Evolutionary conservation across 2,888 invertebrate genomes (phyloP).

Genomic region (Julus scandinavius): DNA sequence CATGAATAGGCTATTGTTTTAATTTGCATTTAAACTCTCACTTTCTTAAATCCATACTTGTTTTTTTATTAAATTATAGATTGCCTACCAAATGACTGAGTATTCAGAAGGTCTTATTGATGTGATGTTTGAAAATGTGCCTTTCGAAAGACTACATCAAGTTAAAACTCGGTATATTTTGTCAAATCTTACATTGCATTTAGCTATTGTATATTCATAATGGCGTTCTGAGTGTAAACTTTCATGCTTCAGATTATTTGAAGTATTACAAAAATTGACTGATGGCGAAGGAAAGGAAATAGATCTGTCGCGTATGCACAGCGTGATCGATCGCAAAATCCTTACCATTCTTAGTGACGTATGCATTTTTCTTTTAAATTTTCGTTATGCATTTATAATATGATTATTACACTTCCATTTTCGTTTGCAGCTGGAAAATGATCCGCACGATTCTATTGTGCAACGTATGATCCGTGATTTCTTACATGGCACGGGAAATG

Average conservation of each 20-base stretch:
- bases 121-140: conserved; percentile 64
- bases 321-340: conserved; percentile 48
- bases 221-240: neutral
- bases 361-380: neutral
- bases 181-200: neutral
- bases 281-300: neutral
- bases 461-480: conserved; percentile 84
- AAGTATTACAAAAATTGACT: neutral
- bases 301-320: conserved; percentile 40
- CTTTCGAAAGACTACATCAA: conserved; percentile 62
- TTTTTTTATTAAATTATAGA: neutral
- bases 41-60: too few species aligned
- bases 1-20: too few species aligned
- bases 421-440: conserved; percentile 73
- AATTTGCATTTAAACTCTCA: too few species aligned
- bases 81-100: neutral
- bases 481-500: conserved; percentile 79
- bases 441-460: conserved; percentile 81
- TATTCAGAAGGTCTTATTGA: conserved; percentile 60
- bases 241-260: neutral
- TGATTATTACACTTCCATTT: conserved; percentile 53
- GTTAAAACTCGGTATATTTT: conserved; percentile 61
- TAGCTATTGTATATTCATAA: neutral
- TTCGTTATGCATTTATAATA: neutral
- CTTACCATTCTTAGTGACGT: conserved; percentile 22